A percentile compares a stretch with the other conserved stretches of the same genome.
phyloP scores from a whole-genome alignment of 1,140 invertebrate species.

The Diorhabda elongata region DNA sequence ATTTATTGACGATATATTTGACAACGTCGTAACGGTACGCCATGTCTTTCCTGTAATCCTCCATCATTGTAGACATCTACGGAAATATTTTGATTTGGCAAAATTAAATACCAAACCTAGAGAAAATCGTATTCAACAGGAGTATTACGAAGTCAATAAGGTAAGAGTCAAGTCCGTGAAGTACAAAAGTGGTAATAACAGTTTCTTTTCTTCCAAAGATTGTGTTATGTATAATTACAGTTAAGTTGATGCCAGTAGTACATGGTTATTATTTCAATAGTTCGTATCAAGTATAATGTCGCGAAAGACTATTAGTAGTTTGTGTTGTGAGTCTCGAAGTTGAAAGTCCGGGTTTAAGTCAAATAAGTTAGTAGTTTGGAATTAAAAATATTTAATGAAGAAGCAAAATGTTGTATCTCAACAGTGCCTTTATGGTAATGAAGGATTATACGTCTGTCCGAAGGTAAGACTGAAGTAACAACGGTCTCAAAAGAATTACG shows the following conservation, averaged over 20 bases:
- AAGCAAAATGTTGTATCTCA: slow-evolving; percentile 32
- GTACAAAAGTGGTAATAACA: slow-evolving; percentile 33
- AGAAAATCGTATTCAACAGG: slow-evolving; percentile 12
- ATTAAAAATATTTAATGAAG: slow-evolving; percentile 36
- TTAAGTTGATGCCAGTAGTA: slow-evolving; percentile 23
- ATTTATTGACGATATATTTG: background rate
- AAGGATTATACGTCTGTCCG: slow-evolving; percentile 30
- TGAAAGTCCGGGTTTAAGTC: slow-evolving; percentile 32
- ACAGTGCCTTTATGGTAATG: slow-evolving; percentile 39
- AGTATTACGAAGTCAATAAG: slow-evolving; percentile 25
- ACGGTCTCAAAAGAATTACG: slow-evolving; percentile 28
- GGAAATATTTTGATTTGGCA: background rate
- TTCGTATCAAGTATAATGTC: slow-evolving; percentile 29
- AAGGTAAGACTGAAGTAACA: slow-evolving; percentile 42
- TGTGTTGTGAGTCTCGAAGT: slow-evolving; percentile 39
- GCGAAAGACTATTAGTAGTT: slow-evolving; percentile 39
- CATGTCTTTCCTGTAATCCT: background rate
- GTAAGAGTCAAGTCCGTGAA: slow-evolving; percentile 38
- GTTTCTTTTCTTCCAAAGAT: slow-evolving; percentile 35
- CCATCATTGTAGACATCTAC: background rate
- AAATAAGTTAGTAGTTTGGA: slow-evolving; percentile 36
- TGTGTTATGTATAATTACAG: slow-evolving; percentile 31
- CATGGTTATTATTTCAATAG: slow-evolving; percentile 25
- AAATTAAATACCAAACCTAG: slow-evolving; percentile 3
- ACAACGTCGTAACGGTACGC: background rate